Evolutionary conservation across 2,888 invertebrate species (phyloP), one percentile per base, ranked within the genome.

Genomic region (Druceiella hillmani): DNA sequence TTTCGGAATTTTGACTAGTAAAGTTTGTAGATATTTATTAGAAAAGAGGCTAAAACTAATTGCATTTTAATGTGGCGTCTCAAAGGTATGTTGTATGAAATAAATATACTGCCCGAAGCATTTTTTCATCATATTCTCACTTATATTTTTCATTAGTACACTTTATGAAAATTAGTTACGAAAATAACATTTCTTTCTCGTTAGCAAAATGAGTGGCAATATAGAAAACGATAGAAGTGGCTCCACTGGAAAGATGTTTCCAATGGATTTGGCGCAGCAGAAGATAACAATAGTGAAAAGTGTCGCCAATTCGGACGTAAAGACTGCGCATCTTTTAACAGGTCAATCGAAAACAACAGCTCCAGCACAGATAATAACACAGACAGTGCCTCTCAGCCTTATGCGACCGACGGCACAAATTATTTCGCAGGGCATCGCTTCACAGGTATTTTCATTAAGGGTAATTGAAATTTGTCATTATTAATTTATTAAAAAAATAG

Each of bases 201-300:
- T n/a, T 37, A 20, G 16, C 25, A 64, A 52, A 56, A 71, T 71
- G 71, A 70, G 62, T 52, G 62, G 56, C 50, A 69, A 68, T 61
- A 57, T 66, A 52, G 71, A 71, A 52, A 75, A 71, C 51, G 77
- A 77, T 50, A 75, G 76, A 50, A 72, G 77, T 51, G 55, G 65
- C 45, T 67, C 75, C 48, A 56, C 66, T 52, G 66, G 66, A 48
- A 78, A 78, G 63, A 71, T 71, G 59, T 73, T 74, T 62, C 71
- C 71, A 46, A 70, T 71, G 50, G 70, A 71, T 63, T 66, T 71
- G 58, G 70, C 70, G 40, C 67, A 68, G 47, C 69, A 67, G 57
- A 71, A 71, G 57, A 70, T 71, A 40, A 69, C 70, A 50, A 70
- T 71, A 36, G 70, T 71, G 22, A 71, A 71, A 53, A 65, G 59